These are phyloP conservation scores for Emydocephalus ijimae DNA, from an alignment of 2,113 vertebrate species.

Conservation along the genomic window DNA sequence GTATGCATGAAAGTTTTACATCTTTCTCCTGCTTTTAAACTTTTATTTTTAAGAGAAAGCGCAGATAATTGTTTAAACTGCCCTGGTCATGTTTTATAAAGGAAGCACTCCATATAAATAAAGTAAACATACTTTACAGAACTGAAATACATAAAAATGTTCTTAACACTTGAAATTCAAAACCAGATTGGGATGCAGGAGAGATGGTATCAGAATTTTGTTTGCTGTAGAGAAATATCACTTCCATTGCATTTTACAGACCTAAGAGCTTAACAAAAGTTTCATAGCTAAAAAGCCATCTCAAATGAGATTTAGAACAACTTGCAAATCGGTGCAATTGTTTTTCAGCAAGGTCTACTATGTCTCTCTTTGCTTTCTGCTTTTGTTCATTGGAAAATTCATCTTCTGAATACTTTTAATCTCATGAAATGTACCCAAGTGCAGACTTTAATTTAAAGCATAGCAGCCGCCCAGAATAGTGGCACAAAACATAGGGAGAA, in stretches of 20 bases:
- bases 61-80: background rate
- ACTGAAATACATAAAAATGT: slow-evolving; percentile 42
- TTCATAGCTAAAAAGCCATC: slow-evolving; percentile 59
- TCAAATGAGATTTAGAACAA: slow-evolving; percentile 58
- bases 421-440: background rate
- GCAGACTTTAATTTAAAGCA: background rate
- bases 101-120: background rate
- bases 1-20: background rate
- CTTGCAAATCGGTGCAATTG: slow-evolving; percentile 69
- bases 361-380: slow-evolving; percentile 62
- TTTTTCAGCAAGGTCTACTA: slow-evolving; percentile 61
- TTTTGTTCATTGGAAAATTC: slow-evolving; percentile 54
- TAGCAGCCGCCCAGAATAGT: background rate
- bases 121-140: background rate
- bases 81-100: background rate
- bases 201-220: slow-evolving; percentile 61
- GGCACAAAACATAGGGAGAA: background rate
- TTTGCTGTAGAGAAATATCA: slow-evolving; percentile 68
- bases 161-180: slow-evolving; percentile 56
- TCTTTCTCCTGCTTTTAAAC: background rate
- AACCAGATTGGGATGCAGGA: slow-evolving; percentile 41
- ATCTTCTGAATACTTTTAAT: background rate
- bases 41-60: background rate
- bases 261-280: slow-evolving; percentile 60
- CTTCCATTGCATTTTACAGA: slow-evolving; percentile 52